phyloP scores from a whole-genome alignment of 2,113 vertebrate species.

The Rhea pennata region DNA sequence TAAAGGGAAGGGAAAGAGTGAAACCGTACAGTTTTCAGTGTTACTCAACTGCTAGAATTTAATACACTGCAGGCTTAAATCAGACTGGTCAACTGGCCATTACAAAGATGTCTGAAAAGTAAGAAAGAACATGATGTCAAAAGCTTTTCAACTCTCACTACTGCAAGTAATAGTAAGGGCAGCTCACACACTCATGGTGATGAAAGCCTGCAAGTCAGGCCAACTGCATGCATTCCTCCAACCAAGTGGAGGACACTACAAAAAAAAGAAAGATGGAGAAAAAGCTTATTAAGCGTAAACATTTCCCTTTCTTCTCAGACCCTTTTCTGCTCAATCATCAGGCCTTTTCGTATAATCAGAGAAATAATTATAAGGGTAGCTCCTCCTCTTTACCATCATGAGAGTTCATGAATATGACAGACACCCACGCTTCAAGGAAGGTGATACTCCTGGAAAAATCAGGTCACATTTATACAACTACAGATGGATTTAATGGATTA shows the following conservation, averaged over 20 bases:
- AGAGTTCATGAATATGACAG: not conserved
- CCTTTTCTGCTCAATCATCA: not conserved
- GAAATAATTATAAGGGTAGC: not conserved
- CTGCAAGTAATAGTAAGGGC: not conserved
- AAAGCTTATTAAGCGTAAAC: not conserved
- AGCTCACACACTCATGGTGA: not conserved
- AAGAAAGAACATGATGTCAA: not conserved
- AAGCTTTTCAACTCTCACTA: fast-evolving
- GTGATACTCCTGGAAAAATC: not conserved
- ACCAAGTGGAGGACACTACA: fast-evolving
- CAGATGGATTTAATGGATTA: not conserved
- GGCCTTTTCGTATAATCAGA: not conserved
- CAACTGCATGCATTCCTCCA: not conserved
- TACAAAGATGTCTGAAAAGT: not conserved
- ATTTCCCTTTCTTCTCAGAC: not conserved
- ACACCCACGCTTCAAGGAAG: not conserved
- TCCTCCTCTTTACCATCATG: not conserved
- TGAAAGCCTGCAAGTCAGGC: not conserved
- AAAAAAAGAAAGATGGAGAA: not conserved
- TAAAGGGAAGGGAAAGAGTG: not conserved
- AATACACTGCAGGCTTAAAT: not conserved
- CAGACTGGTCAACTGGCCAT: not conserved
- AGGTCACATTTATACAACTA: not conserved
- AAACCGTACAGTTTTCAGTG: not conserved
- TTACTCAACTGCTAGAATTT: not conserved